Evolutionary conservation across 2,113 vertebrate genomes (phyloP), one percentile per base, ranked within the genome.

Genomic region (Camelus bactrianus): DNA sequence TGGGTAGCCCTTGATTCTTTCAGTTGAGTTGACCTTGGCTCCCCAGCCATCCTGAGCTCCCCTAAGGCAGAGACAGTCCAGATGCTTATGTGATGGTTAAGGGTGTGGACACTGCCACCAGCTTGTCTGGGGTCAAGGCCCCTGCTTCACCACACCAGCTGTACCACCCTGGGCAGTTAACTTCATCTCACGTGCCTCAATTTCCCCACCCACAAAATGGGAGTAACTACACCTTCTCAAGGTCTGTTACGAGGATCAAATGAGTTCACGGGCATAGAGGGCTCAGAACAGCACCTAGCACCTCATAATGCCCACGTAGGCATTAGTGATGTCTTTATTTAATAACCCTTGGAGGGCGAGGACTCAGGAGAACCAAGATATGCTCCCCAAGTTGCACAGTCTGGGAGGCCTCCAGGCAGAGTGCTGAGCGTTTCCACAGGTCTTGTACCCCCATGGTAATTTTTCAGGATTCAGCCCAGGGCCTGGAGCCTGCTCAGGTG

Each of bases 381-480:
- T 0, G 12, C 1, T 3, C 3, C 32, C 8, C n/a, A 2, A 3
- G 30, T 28, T 0, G 1, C 15, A 6, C 11, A 2, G 3, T 32
- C 38, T 24, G 32, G 0, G 2, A n/a, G 76, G 35, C 50, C 62
- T 58, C 46, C 17, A 8, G 50, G 62, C 0, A 3, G 5, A 4
- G 3, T 1, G 8, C 38, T 3, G 19, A 48, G 52, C 1, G 0
- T 10, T 56, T 20, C 22, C 20, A 15, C 14, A 60, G 82, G 28
- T 14, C 58, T 48, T 8, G 28, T 2, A 11, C 6, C 28, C 28
- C 30, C 10, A 6, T 0, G 0, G 14, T 2, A 24, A 35, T 26
- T 32, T 48, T 15, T 35, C 42, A 75, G 50, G 42, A n/a, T 65
- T 89, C 91, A 35, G 50, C 16, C 48, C 16, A 5, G 86, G 86